These are phyloP conservation scores for Corbicula japonica DNA, from an alignment of 2,888 invertebrate genomes.

Conservation along the genomic window DNA sequence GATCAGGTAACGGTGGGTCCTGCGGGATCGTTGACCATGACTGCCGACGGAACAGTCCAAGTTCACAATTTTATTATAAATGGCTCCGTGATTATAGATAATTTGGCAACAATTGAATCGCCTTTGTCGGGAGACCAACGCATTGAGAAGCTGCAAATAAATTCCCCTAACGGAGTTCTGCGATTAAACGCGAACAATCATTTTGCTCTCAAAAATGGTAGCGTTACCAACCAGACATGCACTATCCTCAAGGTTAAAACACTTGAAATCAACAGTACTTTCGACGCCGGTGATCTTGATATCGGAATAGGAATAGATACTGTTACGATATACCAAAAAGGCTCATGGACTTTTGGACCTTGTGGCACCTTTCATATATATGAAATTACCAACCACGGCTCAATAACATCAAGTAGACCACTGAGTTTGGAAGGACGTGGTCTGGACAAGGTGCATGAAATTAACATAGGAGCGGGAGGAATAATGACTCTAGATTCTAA, in stretches of 20 bases:
- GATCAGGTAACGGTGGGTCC: slow-evolving; percentile 52
- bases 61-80: too few relatives aligned
- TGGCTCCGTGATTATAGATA: too few relatives aligned
- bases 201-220: slow-evolving; percentile 36
- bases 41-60: slow-evolving; percentile 56
- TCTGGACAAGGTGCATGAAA: slow-evolving; percentile 47
- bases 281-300: slow-evolving; percentile 55
- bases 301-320: slow-evolving; percentile 56
- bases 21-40: slow-evolving; percentile 55
- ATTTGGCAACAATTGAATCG: too few relatives aligned
- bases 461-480: slow-evolving; percentile 62
- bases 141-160: slow-evolving; percentile 58
- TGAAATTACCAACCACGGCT: slow-evolving; percentile 63
- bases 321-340: slow-evolving; percentile 57
- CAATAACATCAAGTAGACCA: slow-evolving; percentile 58
- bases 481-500: slow-evolving; percentile 63
- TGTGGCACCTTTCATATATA: slow-evolving; percentile 52
- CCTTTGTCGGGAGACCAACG: slow-evolving; percentile 52
- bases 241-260: slow-evolving; percentile 58
- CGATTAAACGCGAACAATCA: slow-evolving; percentile 50
- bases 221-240: slow-evolving; percentile 32
- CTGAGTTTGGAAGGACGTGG: slow-evolving; percentile 58
- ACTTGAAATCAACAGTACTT: slow-evolving; percentile 64
- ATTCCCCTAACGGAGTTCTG: slow-evolving; percentile 58
- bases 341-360: slow-evolving; percentile 66